Evolutionary conservation across 2,797 vertebrate species (phyloP).

Genomic region (Bucorvus abyssinicus): DNA sequence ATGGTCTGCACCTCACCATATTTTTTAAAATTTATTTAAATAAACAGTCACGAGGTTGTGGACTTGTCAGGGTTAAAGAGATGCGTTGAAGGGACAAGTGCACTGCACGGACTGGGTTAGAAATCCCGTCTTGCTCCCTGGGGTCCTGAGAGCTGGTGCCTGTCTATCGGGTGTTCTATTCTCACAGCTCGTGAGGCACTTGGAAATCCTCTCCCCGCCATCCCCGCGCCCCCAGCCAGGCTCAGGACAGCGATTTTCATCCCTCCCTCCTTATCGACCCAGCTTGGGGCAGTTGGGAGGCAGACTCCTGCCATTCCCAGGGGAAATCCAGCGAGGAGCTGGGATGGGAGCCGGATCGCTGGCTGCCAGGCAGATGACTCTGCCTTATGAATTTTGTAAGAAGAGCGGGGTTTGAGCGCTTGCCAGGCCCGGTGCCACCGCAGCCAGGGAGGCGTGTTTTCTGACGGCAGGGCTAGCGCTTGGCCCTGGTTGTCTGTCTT

Average conservation of each 20-base stretch:
- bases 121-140: neutral
- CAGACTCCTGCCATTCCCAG: neutral
- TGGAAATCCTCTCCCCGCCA: neutral
- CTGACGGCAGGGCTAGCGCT: neutral
- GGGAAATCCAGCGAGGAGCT: neutral
- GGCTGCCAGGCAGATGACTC: conserved; percentile 28
- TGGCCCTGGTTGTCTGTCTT: neutral
- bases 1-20: neutral
- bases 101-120: neutral
- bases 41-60: neutral
- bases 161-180: neutral
- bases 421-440: neutral
- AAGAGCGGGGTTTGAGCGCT: neutral
- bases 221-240: neutral
- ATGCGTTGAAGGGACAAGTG: neutral
- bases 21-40: neutral
- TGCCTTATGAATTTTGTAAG: neutral
- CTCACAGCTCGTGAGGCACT: fast-evolving
- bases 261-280: neutral
- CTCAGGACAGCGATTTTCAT: neutral
- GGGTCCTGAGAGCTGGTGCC: neutral
- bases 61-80: neutral
- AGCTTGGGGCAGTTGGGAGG: neutral
- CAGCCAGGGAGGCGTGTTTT: neutral
- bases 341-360: neutral